Evolutionary conservation across 1,140 invertebrate species (phyloP).

Genomic region (Lepidurus apus): DNA sequence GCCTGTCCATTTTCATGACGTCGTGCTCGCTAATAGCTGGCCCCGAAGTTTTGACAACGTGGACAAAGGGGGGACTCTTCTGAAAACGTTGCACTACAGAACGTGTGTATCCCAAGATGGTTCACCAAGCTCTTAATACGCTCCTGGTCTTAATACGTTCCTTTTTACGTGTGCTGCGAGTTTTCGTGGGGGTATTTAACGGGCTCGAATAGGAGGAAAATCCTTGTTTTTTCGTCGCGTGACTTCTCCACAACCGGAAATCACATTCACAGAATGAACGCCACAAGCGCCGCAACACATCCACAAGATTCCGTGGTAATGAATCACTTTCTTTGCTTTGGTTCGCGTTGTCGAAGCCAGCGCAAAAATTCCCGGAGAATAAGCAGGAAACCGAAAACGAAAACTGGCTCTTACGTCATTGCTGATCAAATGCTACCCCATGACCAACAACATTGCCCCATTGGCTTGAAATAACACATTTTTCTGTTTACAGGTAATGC

Average conservation of each 20-base stretch:
- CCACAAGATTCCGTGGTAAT: conserved; percentile 5
- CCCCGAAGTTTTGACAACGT: not conserved
- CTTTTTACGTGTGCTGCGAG: not conserved
- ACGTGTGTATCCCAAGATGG: not conserved
- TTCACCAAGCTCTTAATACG: not conserved
- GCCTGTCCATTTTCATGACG: not conserved
- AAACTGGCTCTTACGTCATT: not conserved
- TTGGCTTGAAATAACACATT: not conserved
- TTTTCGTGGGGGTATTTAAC: too few relatives aligned
- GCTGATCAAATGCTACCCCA: conserved; percentile 4
- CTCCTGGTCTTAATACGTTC: not conserved
- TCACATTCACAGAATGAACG: conserved; percentile 8
- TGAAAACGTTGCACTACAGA: not conserved
- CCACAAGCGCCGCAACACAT: not conserved
- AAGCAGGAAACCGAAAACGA: not conserved
- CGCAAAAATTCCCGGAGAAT: not conserved
- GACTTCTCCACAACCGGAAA: not conserved
- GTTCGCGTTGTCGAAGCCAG: not conserved
- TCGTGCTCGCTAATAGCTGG: not conserved
- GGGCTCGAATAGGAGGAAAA: not conserved
- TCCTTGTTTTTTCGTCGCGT: not conserved
- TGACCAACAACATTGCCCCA: not conserved
- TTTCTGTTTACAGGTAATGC: not conserved
- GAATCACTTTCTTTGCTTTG: conserved; percentile 1
- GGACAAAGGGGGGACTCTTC: too few relatives aligned